phyloP scores from a whole-genome alignment of 1,140 invertebrate species.

The Teleopsis dalmanni region DNA sequence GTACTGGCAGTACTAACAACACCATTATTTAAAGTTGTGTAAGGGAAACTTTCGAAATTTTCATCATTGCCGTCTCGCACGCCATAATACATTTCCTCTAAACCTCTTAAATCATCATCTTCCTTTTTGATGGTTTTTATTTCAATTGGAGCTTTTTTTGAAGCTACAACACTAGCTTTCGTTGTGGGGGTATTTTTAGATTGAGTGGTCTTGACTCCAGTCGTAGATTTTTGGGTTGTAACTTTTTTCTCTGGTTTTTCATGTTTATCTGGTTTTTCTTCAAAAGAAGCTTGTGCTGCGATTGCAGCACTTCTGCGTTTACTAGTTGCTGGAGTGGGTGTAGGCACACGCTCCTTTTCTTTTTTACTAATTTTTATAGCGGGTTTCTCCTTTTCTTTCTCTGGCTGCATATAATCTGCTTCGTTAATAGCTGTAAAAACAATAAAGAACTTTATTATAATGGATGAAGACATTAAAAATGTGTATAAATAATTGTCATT shows the following conservation, averaged over 20 bases:
- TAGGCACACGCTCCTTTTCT: too few species aligned
- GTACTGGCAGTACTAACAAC: not conserved
- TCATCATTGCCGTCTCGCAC: slow-evolving; percentile 32
- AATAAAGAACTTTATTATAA: not conserved
- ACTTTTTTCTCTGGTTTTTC: slow-evolving; percentile 11
- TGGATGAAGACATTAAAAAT: too few species aligned
- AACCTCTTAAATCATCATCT: slow-evolving; percentile 34
- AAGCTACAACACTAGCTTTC: not conserved
- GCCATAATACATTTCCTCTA: slow-evolving; percentile 40
- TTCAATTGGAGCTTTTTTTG: slow-evolving; percentile 18
- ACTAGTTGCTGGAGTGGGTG: slow-evolving; percentile 19
- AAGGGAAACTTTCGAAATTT: slow-evolving; percentile 33
- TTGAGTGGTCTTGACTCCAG: not conserved
- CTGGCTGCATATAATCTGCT: slow-evolving; percentile 23
- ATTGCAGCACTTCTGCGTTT: slow-evolving; percentile 19
- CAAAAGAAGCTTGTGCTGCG: not conserved
- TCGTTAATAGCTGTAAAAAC: slow-evolving; percentile 32
- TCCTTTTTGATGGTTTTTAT: slow-evolving; percentile 15
- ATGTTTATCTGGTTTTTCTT: slow-evolving; percentile 8
- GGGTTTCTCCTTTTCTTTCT: slow-evolving; percentile 24
- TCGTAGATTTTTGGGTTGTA: not conserved
- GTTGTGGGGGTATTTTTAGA: not conserved
- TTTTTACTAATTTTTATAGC: not conserved
- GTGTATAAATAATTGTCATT: too few species aligned
- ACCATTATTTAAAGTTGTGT: slow-evolving; percentile 12